Evolutionary conservation across 2,888 invertebrate genomes (phyloP).

Genomic region (Tetragonula carbonaria): DNA sequence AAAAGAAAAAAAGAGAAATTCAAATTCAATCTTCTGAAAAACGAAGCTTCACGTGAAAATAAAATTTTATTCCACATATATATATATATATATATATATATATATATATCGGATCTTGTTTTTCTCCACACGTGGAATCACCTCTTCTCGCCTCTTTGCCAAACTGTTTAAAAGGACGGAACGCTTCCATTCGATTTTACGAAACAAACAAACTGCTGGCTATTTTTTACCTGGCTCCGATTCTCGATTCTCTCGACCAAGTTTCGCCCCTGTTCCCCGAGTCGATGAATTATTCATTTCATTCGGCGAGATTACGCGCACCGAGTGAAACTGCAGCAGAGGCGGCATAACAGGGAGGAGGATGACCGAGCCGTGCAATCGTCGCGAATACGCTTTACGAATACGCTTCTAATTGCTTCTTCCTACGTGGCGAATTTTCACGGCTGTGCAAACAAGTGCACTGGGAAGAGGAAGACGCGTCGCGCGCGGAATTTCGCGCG

Average conservation of each 20-base stretch:
- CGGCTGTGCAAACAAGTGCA: slow-evolving; percentile 10
- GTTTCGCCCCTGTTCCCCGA: slow-evolving; percentile 70
- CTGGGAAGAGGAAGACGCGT: neutral
- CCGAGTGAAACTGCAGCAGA: neutral
- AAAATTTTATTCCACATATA: neutral
- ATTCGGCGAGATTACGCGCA: slow-evolving; percentile 74
- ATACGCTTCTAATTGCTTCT: slow-evolving; percentile 48
- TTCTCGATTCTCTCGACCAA: slow-evolving; percentile 43
- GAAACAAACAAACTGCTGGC: slow-evolving; percentile 75
- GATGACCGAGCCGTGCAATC: slow-evolving; percentile 67
- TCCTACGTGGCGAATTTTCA: slow-evolving; percentile 20
- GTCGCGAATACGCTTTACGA: slow-evolving; percentile 38
- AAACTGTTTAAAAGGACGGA: neutral
- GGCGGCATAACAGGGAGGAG: slow-evolving; percentile 40
- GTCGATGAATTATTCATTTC: slow-evolving; percentile 81
- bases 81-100: no score
- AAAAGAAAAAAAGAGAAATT: neutral
- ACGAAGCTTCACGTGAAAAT: neutral
- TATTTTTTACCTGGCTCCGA: slow-evolving; percentile 23
- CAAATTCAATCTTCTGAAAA: neutral
- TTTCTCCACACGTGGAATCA: neutral
- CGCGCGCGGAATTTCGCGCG: neutral
- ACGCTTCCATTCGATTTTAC: slow-evolving; percentile 70
- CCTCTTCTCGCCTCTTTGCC: neutral
- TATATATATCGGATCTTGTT: neutral